Percentiles rank a stretch among this genome's conserved stretches.
Conservation (phyloP, 2,797 vertebrate species). For the Cyprinella venusta region DNA sequence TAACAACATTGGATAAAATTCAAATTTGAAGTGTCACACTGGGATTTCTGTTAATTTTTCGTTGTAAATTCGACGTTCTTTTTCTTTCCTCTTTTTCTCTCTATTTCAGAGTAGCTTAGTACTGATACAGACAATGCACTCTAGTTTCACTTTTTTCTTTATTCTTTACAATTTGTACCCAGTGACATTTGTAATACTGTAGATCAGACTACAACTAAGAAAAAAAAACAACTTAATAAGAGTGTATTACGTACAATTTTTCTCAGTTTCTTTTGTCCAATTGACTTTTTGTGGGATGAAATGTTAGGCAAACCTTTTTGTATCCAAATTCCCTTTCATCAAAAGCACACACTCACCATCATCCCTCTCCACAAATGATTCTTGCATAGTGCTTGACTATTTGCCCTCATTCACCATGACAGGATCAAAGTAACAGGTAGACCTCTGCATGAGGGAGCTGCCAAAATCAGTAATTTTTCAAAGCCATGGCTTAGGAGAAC, state of each 20-base stretch:
- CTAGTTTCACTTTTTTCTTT: not conserved
- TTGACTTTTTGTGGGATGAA: constrained; percentile 14
- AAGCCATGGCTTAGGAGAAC: constrained; percentile 57
- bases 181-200: not conserved
- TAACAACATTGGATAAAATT: too few species aligned
- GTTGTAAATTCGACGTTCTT: too few species aligned
- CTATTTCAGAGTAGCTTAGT: not conserved
- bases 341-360: constrained; percentile 1
- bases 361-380: constrained; percentile 3
- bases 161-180: not conserved
- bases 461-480: constrained; percentile 55
- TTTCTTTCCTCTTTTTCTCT: not conserved
- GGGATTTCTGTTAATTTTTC: too few species aligned
- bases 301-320: not conserved
- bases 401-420: constrained; percentile 57
- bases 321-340: constrained; percentile 8
- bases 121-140: not conserved
- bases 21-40: too few species aligned
- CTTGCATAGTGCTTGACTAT: constrained; percentile 55
- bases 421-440: constrained; percentile 67
- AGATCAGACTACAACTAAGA: not conserved
- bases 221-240: not conserved
- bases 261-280: not conserved
- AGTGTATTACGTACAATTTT: not conserved
- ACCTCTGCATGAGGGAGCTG: constrained; percentile 61